Base-by-base conservation (phyloP, 2,797 vertebrate genomes). In the Phoeniculus purpureus region DNA sequence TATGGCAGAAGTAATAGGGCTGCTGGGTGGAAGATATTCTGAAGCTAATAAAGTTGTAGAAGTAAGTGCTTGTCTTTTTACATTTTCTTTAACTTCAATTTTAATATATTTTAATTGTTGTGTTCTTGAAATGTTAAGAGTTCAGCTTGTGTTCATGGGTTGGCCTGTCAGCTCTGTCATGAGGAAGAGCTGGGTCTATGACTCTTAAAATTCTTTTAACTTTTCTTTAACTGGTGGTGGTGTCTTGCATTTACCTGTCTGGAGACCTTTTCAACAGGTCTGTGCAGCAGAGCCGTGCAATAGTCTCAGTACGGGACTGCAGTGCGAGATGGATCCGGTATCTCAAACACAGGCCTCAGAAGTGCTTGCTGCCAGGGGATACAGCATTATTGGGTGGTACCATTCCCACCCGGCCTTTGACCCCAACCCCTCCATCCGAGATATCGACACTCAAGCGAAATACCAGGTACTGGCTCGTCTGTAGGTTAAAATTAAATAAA, bases 241-340 rank as follows among this genome's bases (percentile, higher is more conserved):
- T 20, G 54, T 54, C 61, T 86, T 81, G 75, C 67, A 14, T 51
- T 29, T 93, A 65, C 90, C 81, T 76, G 78, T 76, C 43, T 26
- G 52, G 64, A 61, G 58, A 25, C n/a, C 68, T 87, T 76, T 9
- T 77, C 55, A 56, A 22, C 93, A 99, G 99, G 98, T 99, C 68
- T 97, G 97, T 93, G 98, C 97, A 43, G 99, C 99, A 45, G 99
- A 99, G 95, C 99, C 99, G 0, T 99, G 99, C 86, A 99, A 98
- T 96, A 99, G 99, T 48, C 98, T 99, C 91, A 99, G 99, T 65
- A 99, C 99, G 2, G 99, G 99, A 6, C 93, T 99, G 64, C 99
- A 99, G 97, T 99, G 99, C 8, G 99, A 99, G 97, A 99, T 99
- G 99, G 99, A 99, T 89, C 98, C 99, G 0, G 97, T 99, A 16